These are phyloP conservation scores for Agrotis puta DNA, from an alignment of 2,888 invertebrate genomes.

Conservation along the genomic window DNA sequence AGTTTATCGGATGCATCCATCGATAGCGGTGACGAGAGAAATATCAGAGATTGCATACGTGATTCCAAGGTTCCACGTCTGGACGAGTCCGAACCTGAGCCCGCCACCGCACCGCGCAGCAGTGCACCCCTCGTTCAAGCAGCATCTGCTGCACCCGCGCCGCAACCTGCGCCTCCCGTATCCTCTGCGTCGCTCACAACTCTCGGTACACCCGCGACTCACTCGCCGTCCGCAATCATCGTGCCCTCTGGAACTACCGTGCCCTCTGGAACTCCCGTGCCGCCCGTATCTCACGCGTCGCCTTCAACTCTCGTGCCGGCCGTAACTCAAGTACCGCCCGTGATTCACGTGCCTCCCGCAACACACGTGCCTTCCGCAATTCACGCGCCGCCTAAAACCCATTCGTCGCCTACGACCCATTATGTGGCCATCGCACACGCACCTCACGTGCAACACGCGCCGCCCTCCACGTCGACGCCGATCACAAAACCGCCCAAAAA, in stretches of 20 bases:
- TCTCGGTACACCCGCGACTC: not conserved
- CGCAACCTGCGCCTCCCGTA: conserved; percentile 42
- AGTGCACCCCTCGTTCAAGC: conserved; percentile 7
- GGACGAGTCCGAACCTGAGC: conserved; percentile 63
- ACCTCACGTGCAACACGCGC: not conserved
- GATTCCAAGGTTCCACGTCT: conserved; percentile 79
- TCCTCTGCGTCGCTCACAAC: conserved; percentile 21
- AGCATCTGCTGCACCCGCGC: conserved; percentile 48
- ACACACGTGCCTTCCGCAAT: conserved; percentile 8
- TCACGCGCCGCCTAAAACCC: not conserved
- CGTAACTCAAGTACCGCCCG: conserved; percentile 19
- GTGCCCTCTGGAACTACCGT: conserved; percentile 4
- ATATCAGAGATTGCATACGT: conserved; percentile 72
- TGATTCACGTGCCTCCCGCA: conserved; percentile 12
- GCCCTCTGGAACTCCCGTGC: conserved; percentile 30
- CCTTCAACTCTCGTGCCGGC: conserved; percentile 22
- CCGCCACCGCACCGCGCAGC: conserved; percentile 42
- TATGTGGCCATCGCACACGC: not conserved
- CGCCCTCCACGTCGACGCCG: conserved; percentile 71
- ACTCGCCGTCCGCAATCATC: conserved; percentile 29
- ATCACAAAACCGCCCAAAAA: conserved; percentile 86
- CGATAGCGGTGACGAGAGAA: conserved; percentile 92
- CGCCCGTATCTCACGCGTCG: conserved; percentile 18
- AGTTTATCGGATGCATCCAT: conserved; percentile 93
- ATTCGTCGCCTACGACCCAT: not conserved